Conservation (phyloP, 2,797 vertebrate species). For the Oreonectes daqikongensis region DNA sequence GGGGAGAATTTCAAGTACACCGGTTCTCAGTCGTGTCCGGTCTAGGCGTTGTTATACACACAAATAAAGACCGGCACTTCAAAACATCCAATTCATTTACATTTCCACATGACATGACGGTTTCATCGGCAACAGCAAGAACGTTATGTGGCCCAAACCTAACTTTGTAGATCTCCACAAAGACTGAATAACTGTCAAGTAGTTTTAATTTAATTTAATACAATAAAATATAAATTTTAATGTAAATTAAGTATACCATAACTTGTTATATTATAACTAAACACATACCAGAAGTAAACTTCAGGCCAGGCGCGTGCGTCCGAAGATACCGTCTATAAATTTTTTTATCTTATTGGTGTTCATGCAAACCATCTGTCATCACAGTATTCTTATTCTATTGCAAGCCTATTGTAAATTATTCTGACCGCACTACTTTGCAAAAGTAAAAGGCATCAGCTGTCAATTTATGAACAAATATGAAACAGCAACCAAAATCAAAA, state of each 20-base stretch:
- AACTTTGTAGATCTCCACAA: too few species aligned
- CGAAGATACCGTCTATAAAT: too few species aligned
- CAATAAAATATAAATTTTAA: too few species aligned
- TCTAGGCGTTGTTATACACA: conserved; percentile 6
- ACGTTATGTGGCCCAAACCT: too few species aligned
- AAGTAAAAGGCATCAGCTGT: conserved; percentile 24
- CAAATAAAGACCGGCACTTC: conserved; percentile 28
- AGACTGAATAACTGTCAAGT: too few species aligned
- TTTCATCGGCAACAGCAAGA: too few species aligned
- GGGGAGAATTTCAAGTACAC: conserved; percentile 36
- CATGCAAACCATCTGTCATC: conserved; percentile 5
- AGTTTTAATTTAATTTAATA: too few species aligned
- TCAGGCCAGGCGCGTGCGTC: too few species aligned
- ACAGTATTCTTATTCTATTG: neutral
- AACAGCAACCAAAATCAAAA: conserved; percentile 16
- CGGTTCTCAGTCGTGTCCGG: conserved; percentile 37
- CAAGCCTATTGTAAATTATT: neutral
- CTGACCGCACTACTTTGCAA: neutral
- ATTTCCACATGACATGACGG: too few species aligned
- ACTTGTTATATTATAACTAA: too few species aligned
- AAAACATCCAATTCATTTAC: conserved; percentile 7
- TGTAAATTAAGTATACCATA: too few species aligned
- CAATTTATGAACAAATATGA: neutral
- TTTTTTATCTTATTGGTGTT: conserved; percentile 6
- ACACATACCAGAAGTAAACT: too few species aligned